Percentiles rank a stretch among this genome's conserved stretches.
These are phyloP conservation scores for Daboia siamensis DNA, from an alignment of 2,113 vertebrate genomes.

Conservation along the genomic window DNA sequence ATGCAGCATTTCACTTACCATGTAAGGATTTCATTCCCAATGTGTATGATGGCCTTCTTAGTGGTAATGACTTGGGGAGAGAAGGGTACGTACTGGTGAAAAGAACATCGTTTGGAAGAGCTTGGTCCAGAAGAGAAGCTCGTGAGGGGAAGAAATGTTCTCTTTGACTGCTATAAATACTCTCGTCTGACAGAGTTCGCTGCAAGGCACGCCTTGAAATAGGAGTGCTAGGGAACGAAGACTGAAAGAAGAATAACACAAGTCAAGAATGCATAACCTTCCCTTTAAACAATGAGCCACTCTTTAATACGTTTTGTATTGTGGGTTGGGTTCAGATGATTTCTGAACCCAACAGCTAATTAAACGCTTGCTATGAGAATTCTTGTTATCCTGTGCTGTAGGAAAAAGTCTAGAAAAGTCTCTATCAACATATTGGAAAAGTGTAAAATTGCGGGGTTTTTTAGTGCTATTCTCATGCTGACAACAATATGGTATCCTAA, in stretches of 20 bases:
- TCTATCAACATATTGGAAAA: neutral
- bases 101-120: conserved; percentile 84
- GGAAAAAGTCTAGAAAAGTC: neutral
- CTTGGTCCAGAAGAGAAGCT: conserved; percentile 78
- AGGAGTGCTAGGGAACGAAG: conserved; percentile 79
- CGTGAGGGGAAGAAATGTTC: conserved; percentile 79
- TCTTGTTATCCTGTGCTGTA: neutral
- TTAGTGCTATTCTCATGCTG: neutral
- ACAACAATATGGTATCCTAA: neutral
- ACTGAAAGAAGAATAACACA: conserved; percentile 67
- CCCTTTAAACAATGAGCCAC: neutral
- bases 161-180: conserved; percentile 91
- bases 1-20: conserved; percentile 66
- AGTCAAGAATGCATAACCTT: neutral
- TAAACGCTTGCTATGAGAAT: neutral
- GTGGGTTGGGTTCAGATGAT: neutral
- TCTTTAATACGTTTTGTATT: neutral
- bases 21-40: conserved; percentile 90
- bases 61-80: conserved; percentile 80
- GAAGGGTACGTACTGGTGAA: conserved; percentile 92
- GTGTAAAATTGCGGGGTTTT: neutral
- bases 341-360: neutral
- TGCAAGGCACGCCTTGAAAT: conserved; percentile 84
- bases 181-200: conserved; percentile 92
- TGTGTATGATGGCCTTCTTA: conserved; percentile 85